phyloP scores from a whole-genome alignment of 2,888 invertebrate species.

The Steinernema carpocapsae region DNA sequence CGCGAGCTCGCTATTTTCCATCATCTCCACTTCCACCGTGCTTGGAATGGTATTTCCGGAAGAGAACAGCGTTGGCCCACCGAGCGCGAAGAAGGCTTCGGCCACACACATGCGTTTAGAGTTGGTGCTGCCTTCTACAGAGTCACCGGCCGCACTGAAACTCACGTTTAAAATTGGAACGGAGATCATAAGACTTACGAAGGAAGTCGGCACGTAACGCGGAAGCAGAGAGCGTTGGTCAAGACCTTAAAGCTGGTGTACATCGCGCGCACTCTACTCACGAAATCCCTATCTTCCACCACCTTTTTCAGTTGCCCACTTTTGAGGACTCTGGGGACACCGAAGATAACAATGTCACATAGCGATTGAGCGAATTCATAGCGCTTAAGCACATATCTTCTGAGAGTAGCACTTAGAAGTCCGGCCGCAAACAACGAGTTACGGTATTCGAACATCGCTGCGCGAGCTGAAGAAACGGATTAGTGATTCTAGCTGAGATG shows the following conservation, averaged over 20 bases:
- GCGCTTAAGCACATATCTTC: conserved; percentile 15
- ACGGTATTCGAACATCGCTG: not conserved
- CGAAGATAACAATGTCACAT: not conserved
- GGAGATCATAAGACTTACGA: not conserved
- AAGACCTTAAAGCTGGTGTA: not conserved
- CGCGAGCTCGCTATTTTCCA: not conserved
- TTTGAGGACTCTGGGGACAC: too few relatives aligned
- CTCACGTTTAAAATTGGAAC: not conserved
- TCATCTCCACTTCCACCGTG: not conserved
- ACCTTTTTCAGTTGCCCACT: too few relatives aligned
- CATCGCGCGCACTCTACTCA: not conserved
- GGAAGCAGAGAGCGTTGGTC: not conserved
- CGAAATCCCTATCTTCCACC: not conserved
- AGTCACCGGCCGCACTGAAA: not conserved
- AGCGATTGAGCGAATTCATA: not conserved
- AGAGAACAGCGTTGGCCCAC: not conserved
- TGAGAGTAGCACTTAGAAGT: not conserved
- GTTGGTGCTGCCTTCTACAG: too few relatives aligned
- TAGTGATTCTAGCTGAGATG: not conserved
- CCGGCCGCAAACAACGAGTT: not conserved
- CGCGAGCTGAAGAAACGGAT: not conserved
- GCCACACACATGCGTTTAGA: not conserved
- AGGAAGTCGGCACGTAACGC: not conserved
- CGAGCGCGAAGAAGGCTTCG: not conserved
- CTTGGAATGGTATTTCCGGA: too few relatives aligned